Base-by-base conservation (phyloP, 1,140 invertebrate species). In the Diplogasteroides magnus region DNA sequence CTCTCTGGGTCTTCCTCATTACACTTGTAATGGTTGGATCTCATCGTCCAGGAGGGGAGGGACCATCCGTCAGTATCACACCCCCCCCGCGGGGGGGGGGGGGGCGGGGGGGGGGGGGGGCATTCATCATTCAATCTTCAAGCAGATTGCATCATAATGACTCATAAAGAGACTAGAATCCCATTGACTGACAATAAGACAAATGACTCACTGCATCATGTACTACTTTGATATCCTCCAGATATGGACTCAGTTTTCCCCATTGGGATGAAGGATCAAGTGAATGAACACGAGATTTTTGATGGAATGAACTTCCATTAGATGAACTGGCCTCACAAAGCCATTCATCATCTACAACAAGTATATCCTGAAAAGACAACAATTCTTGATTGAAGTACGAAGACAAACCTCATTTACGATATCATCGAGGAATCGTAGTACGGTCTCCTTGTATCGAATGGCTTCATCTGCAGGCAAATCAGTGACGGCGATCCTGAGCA, bases 51-150 rank as follows among this genome's bases (percentile, higher is more conserved):
- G n/a, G n/a, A n/a, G n/a, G n/a, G n/a, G n/a, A n/a, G n/a, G n/a
- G n/a, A n/a, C n/a, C n/a, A n/a, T n/a, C n/a, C n/a, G n/a, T n/a
- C n/a, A n/a, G n/a, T n/a, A n/a, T n/a, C n/a, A n/a, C n/a, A n/a
- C n/a, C n/a, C 26, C 15, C 15, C 55, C 15, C 55, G 55, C 55
- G 23, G 55, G 23, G 55, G 15, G 55, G 55, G 23, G 55, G 55
- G 55, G 23, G 55, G 55, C 55, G 23, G 15, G 15, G 55, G 15
- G 55, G 55, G 23, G 23, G 15, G 55, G 23, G 55, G 55, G 55
- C 23, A 15, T 19, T 56, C 55, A 23, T 15, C 27, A 14, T 66
- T 26, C 64, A 26, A 48, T 64, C 32, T 66, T n/a, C 57, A 66
- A 28, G 55, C n/a, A 27, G 15, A 57, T 11, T 65, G 1, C 26